These are phyloP conservation scores for Agrilus biguttatus DNA, from an alignment of 2,888 invertebrate species.

Conservation along the genomic window DNA sequence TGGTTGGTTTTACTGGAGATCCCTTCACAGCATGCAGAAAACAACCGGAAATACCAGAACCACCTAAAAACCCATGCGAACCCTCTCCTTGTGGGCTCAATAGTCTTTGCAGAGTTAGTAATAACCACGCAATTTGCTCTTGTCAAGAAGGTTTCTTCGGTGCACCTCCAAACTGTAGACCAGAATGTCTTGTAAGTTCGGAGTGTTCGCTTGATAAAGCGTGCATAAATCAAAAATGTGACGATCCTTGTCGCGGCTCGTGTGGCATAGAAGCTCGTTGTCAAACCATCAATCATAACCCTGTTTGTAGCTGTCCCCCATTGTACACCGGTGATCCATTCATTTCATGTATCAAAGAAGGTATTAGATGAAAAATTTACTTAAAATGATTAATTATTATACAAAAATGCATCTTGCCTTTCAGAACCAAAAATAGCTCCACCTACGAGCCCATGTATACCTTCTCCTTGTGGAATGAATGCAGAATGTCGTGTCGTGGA, in stretches of 20 bases:
- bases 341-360: slow-evolving; percentile 35
- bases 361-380: slow-evolving; percentile 12
- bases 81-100: slow-evolving; percentile 48
- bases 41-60: slow-evolving; percentile 32
- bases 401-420: slow-evolving; percentile 1
- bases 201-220: slow-evolving; percentile 45
- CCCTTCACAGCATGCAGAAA: slow-evolving; percentile 66
- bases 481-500: slow-evolving; percentile 50
- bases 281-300: slow-evolving; percentile 45
- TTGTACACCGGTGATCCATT: slow-evolving; percentile 46
- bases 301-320: slow-evolving; percentile 47
- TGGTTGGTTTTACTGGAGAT: slow-evolving; percentile 64
- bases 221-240: slow-evolving; percentile 47
- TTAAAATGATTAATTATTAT: not conserved
- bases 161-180: slow-evolving; percentile 42
- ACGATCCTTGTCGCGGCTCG: slow-evolving; percentile 45
- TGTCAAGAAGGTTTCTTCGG: slow-evolving; percentile 45
- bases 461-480: slow-evolving; percentile 57
- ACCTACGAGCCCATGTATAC: slow-evolving; percentile 51
- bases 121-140: slow-evolving; percentile 44
- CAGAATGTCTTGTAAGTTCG: slow-evolving; percentile 43
- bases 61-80: slow-evolving; percentile 37
- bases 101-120: slow-evolving; percentile 39
- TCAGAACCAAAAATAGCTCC: slow-evolving; percentile 18
- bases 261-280: slow-evolving; percentile 44